Percentiles rank a stretch among this genome's conserved stretches.
Conservation (phyloP, 2,113 vertebrate genomes). For the Spermophilus dauricus region DNA sequence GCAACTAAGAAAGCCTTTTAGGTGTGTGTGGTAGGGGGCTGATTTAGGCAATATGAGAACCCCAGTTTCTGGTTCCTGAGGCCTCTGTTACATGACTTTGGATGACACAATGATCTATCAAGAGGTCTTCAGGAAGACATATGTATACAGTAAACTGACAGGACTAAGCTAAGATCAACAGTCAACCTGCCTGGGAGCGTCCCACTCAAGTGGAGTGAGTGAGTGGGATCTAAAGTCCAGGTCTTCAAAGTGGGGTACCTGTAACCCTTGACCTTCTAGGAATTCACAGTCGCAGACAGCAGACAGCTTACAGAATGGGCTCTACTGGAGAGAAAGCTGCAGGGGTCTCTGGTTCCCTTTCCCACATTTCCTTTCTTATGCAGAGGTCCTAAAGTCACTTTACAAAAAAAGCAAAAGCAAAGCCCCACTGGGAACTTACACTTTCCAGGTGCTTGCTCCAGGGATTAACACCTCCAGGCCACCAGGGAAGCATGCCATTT, state of each 20-base stretch:
- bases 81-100: not conserved
- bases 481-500: not conserved
- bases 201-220: not conserved
- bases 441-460: not conserved
- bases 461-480: not conserved
- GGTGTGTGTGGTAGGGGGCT: no score
- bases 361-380: not conserved
- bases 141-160: not conserved
- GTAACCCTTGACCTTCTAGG: not conserved
- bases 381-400: not conserved
- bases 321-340: not conserved
- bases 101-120: not conserved
- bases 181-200: not conserved
- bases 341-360: not conserved
- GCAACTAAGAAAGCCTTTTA: slow-evolving; percentile 6
- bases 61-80: not conserved
- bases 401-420: not conserved
- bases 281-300: not conserved
- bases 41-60: not conserved
- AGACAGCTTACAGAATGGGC: no score
- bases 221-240: not conserved
- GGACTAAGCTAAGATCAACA: not conserved
- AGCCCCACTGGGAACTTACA: not conserved
- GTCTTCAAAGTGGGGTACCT: not conserved
- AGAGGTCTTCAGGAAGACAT: not conserved